A percentile compares a stretch with the other conserved stretches of the same genome.
Conservation (phyloP, 2,797 vertebrate genomes). For the Betta splendens region DNA sequence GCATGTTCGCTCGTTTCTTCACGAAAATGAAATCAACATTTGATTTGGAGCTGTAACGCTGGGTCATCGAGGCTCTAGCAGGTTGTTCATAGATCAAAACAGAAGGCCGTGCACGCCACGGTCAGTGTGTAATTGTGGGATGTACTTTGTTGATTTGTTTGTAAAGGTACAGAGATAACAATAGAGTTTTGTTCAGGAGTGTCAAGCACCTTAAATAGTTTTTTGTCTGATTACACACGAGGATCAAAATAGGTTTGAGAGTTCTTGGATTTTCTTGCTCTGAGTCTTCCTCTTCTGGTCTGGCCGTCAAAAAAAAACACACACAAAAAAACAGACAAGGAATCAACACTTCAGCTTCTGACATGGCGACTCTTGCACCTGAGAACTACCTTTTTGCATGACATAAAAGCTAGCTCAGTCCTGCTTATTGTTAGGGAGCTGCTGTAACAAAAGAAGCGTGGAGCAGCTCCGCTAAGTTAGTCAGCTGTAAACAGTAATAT, state of each 20-base stretch:
- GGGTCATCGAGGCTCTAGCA: slow-evolving; percentile 39
- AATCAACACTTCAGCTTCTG: slow-evolving; percentile 68
- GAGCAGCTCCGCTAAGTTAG: slow-evolving; percentile 59
- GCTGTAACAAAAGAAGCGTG: slow-evolving; percentile 54
- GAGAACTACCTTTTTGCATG: slow-evolving; percentile 76
- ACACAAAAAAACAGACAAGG: slow-evolving; percentile 17
- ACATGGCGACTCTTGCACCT: slow-evolving; percentile 66
- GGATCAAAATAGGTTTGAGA: slow-evolving; percentile 57
- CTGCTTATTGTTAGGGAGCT: slow-evolving; percentile 66
- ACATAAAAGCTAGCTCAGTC: slow-evolving; percentile 64
- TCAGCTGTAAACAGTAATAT: slow-evolving; percentile 67
- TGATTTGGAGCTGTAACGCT: slow-evolving; percentile 43
- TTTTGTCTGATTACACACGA: slow-evolving; percentile 55
- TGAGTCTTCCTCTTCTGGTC: slow-evolving; percentile 70
- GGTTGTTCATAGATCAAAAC: slow-evolving; percentile 44
- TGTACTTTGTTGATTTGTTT: slow-evolving; percentile 58
- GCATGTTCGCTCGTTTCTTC: slow-evolving; percentile 58
- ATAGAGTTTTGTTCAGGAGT: slow-evolving; percentile 61
- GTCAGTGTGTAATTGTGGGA: slow-evolving; percentile 43
- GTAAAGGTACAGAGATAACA: slow-evolving; percentile 62
- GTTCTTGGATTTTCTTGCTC: slow-evolving; percentile 64
- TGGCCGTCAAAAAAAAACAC: slow-evolving; percentile 33
- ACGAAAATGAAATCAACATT: slow-evolving; percentile 47
- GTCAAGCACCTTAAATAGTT: slow-evolving; percentile 73
- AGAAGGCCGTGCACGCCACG: slow-evolving; percentile 11